Evolutionary conservation across 1,140 invertebrate genomes (phyloP).

Genomic region (Drosophila asahinai): DNA sequence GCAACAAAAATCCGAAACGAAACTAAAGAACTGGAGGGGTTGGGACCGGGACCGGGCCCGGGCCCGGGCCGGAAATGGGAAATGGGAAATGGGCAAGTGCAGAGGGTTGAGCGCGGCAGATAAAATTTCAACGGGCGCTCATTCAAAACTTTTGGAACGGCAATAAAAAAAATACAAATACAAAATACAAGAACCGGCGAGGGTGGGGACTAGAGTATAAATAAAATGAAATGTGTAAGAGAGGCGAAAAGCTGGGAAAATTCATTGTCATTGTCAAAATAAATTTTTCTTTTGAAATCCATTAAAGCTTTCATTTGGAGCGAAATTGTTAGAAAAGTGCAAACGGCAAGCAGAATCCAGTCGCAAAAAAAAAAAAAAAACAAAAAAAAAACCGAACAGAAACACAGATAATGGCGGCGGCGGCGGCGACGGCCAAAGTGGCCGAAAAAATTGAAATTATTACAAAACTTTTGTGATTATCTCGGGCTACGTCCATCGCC

Average conservation of each 20-base stretch:
- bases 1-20: conserved; percentile 25
- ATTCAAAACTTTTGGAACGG: conserved; percentile 69
- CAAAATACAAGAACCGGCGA: not conserved
- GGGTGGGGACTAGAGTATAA: conserved; percentile 26
- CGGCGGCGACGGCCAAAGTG: conserved; percentile 26
- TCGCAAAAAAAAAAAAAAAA: conserved; percentile 18
- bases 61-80: too few species aligned
- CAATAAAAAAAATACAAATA: conserved; percentile 55
- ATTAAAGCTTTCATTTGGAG: conserved; percentile 71
- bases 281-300: conserved; percentile 76
- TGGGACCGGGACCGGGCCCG: too few species aligned
- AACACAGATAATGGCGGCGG: conserved; percentile 30
- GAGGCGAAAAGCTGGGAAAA: conserved; percentile 47
- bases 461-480: conserved; percentile 75
- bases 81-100: conserved; percentile 10
- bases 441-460: conserved; percentile 70
- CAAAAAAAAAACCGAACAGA: conserved; percentile 11
- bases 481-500: conserved; percentile 30
- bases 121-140: conserved; percentile 73
- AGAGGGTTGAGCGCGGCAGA: conserved; percentile 45
- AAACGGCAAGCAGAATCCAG: conserved; percentile 54
- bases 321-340: conserved; percentile 72
- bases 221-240: conserved; percentile 59
- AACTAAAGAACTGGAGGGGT: conserved; percentile 13
- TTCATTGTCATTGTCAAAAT: conserved; percentile 77